Percentiles rank a stretch among this genome's conserved stretches.
Evolutionary conservation across 2,797 vertebrate species (phyloP).

Genomic region (Ispidina picta): DNA sequence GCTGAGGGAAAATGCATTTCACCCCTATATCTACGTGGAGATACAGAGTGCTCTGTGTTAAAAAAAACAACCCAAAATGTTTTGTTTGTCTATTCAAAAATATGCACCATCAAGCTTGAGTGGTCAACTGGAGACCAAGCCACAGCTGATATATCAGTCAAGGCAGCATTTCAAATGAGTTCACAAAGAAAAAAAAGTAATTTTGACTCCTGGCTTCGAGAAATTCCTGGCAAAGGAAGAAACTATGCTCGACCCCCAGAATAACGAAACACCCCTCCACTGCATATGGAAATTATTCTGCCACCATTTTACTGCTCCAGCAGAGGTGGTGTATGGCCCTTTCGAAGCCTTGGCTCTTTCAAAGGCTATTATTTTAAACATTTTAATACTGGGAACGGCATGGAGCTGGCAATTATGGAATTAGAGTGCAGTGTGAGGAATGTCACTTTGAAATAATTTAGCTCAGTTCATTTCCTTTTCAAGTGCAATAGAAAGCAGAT

Average conservation of each 20-base stretch:
- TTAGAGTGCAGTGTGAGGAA: constrained; percentile 54
- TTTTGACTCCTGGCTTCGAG: constrained; percentile 28
- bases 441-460: constrained; percentile 63
- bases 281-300: constrained; percentile 65
- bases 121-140: background rate
- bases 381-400: constrained; percentile 36
- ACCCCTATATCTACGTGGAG: background rate
- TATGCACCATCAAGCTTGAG: background rate
- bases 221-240: constrained; percentile 52
- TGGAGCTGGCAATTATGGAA: constrained; percentile 47
- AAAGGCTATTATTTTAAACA: constrained; percentile 44
- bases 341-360: constrained; percentile 32
- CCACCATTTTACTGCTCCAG: constrained; percentile 59
- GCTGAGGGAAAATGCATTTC: background rate
- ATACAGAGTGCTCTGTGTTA: background rate
- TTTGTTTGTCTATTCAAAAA: constrained; percentile 12
- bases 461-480: constrained; percentile 57
- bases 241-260: constrained; percentile 12
- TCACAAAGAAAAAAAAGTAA: constrained; percentile 11
- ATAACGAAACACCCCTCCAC: constrained; percentile 22
- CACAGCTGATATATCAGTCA: background rate
- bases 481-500: constrained; percentile 65
- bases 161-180: background rate
- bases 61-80: background rate
- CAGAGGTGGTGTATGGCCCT: constrained; percentile 22